Base-by-base conservation (phyloP, 2,888 invertebrate genomes). In the Orchesellides sinensis region DNA sequence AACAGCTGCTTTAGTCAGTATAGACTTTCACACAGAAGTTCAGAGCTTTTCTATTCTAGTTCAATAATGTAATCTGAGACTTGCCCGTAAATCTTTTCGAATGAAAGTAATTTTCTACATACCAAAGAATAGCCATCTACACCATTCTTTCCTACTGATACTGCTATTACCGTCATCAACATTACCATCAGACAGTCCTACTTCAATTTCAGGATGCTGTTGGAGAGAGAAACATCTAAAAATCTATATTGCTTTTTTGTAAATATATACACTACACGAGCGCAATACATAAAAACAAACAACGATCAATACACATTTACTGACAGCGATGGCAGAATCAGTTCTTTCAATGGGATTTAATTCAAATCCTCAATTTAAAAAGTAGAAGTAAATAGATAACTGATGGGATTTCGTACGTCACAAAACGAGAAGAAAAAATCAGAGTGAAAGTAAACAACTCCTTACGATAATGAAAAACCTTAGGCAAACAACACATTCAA, bases 291-390 rank as follows among this genome's bases (percentile, higher is more conserved):
- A 81, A 81, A 66, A 81, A 74, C 68, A 81, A 81, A 81, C 81
- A 74, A 69, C 81, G 81, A 81, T 81, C 81, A 81, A 81, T 81
- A 81, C 45, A 81, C 81, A 81, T 81, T 81, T 73, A 74, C 68
- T 81, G 81, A 81, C 81, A 74, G 68, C 29, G 21, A 79, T 66
- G 73, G 72, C 66, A 74, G 81, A 68, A 61, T 73, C 73, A 73
- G 29, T 66, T 72, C 40, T 21, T 72, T 66, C 66, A 21, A 59
- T 74, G 74, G 81, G 81, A 81, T 81, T 81, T 81, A 81, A 81
- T 81, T 81, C 74, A 74, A 81, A 68, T 73, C 74, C 52, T 74
- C 68, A 81, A 74, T 81, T 81, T 81, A 81, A 81, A 81, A 49
- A 56, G 73, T 61, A 40, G 49, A 74, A 81, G 74, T 74, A 81